Conservation (phyloP, 2,888 invertebrate species). For the Nomada hirtipes region DNA sequence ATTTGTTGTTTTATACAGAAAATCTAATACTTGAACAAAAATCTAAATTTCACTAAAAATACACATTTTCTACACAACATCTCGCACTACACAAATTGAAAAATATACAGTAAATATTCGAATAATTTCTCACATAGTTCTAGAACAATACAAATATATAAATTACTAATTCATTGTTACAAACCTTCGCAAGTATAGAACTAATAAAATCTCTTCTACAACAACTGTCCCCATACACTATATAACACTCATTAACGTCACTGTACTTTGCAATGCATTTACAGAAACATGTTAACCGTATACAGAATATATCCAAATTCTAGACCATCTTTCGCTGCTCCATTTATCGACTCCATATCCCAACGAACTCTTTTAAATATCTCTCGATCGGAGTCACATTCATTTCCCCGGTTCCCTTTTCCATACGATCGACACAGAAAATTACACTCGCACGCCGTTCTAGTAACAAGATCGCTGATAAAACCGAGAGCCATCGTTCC, state of each 20-base stretch:
- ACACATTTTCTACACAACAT: too few species aligned
- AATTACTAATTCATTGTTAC: too few species aligned
- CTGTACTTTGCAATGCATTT: too few species aligned
- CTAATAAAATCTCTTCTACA: background rate
- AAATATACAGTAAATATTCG: background rate
- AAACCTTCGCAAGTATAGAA: background rate
- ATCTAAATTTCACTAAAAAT: too few species aligned
- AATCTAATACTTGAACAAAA: too few species aligned
- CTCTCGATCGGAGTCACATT: background rate
- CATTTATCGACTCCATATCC: background rate
- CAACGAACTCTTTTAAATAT: background rate
- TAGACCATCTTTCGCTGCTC: background rate
- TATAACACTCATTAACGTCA: too few species aligned
- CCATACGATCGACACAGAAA: background rate
- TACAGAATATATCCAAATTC: background rate
- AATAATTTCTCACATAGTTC: background rate
- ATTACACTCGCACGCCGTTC: slow-evolving; percentile 4
- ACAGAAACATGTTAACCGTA: too few species aligned
- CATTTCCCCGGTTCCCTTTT: background rate
- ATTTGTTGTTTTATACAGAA: too few species aligned
- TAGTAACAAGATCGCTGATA: slow-evolving; percentile 29
- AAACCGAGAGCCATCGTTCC: slow-evolving; percentile 20
- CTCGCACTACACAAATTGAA: too few species aligned
- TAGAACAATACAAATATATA: too few species aligned
- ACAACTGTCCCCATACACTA: too few species aligned